These are phyloP conservation scores for Danio albolineatus DNA, from an alignment of 2,797 vertebrate species.

Conservation along the genomic window DNA sequence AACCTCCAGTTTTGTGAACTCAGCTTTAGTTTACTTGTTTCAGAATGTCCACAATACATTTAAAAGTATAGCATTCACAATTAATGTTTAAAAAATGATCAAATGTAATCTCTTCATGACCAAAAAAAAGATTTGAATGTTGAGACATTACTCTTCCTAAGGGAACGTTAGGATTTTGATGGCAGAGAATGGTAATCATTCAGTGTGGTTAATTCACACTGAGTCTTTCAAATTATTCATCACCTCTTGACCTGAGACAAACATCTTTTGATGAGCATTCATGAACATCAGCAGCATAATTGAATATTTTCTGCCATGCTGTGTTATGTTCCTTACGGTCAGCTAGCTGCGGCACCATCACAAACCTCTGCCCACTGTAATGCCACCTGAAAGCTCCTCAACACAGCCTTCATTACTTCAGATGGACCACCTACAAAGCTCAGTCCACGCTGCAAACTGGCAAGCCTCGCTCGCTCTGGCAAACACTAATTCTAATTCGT, in stretches of 20 bases:
- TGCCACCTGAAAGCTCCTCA: constrained; percentile 50
- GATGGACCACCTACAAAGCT: constrained; percentile 53
- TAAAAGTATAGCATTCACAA: too few relatives aligned
- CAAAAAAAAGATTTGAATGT: background rate
- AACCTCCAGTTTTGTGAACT: too few relatives aligned
- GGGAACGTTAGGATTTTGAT: background rate
- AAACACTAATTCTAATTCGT: constrained; percentile 56
- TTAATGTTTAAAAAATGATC: too few relatives aligned
- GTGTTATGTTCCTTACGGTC: constrained; percentile 55
- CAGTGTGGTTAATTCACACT: constrained; percentile 29
- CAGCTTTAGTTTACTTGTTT: too few relatives aligned
- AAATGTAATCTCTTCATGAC: too few relatives aligned
- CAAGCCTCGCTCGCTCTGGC: constrained; percentile 29
- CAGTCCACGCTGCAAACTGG: constrained; percentile 38
- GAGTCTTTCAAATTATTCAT: constrained; percentile 47
- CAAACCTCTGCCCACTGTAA: constrained; percentile 44
- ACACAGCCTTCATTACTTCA: constrained; percentile 53
- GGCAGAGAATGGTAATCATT: background rate
- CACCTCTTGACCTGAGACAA: constrained; percentile 53
- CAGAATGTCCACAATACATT: too few relatives aligned
- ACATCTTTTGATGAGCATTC: constrained; percentile 51
- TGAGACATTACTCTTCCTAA: background rate
- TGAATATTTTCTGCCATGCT: constrained; percentile 64
- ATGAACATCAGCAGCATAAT: constrained; percentile 61
- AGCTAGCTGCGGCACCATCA: constrained; percentile 9